Percentiles rank a stretch among this genome's conserved stretches.
Evolutionary conservation across 2,888 invertebrate species (phyloP).

Genomic region (Drosophila meridionalis): DNA sequence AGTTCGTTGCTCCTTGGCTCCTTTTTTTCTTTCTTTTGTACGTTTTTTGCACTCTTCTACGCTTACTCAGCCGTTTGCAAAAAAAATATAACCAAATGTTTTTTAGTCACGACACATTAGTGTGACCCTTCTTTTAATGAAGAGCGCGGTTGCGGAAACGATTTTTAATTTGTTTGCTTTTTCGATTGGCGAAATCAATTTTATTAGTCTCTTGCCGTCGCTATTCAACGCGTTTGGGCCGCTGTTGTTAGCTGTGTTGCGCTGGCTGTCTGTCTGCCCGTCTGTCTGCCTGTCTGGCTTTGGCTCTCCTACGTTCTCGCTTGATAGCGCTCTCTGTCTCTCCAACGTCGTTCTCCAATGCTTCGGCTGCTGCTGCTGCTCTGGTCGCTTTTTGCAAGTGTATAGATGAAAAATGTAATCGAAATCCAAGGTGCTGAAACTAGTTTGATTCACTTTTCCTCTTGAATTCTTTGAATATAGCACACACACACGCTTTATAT

Average conservation of each 20-base stretch:
- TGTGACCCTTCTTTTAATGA: conserved; percentile 33
- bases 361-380: conserved; percentile 50
- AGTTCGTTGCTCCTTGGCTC: conserved; percentile 80
- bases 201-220: conserved; percentile 37
- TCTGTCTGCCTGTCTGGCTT: conserved; percentile 47
- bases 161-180: conserved; percentile 29
- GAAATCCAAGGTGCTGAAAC: conserved; percentile 71
- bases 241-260: conserved; percentile 69
- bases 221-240: conserved; percentile 60
- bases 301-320: conserved; percentile 64
- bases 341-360: conserved; percentile 55
- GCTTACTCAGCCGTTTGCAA: conserved; percentile 73
- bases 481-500: conserved; percentile 61
- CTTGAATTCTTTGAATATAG: conserved; percentile 47
- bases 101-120: conserved; percentile 49
- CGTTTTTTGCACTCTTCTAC: conserved; percentile 70
- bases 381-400: conserved; percentile 69
- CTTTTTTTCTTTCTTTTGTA: conserved; percentile 67
- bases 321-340: conserved; percentile 59
- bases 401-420: conserved; percentile 75
- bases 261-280: conserved; percentile 64
- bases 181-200: conserved; percentile 29
- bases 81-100: conserved; percentile 50
- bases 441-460: conserved; percentile 65
- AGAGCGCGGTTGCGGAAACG: conserved; percentile 17